phyloP scores from a whole-genome alignment of 2,797 vertebrate species.

The Balearica regulorum region DNA sequence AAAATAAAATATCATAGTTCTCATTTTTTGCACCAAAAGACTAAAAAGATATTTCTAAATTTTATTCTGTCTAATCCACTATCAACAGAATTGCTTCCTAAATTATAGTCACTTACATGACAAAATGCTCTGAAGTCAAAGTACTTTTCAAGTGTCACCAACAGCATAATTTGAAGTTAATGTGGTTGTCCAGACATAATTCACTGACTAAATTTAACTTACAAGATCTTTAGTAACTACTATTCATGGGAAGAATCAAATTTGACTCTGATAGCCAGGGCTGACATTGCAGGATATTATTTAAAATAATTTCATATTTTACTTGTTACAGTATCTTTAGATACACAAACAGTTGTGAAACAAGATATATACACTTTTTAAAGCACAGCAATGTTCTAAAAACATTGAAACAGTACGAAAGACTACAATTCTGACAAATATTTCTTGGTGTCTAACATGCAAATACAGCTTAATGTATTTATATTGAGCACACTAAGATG shows the following conservation, averaged over 20 bases:
- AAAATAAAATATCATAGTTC: background rate
- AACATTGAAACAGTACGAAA: background rate
- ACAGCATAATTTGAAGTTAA: constrained; percentile 17
- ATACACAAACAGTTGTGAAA: background rate
- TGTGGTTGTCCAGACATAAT: background rate
- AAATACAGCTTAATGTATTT: background rate
- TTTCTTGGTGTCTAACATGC: background rate
- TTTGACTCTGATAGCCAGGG: background rate
- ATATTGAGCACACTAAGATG: background rate
- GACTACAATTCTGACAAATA: background rate
- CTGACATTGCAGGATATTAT: background rate
- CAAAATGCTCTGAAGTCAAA: background rate
- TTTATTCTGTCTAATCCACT: background rate
- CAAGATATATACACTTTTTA: background rate
- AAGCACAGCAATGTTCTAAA: background rate
- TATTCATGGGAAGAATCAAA: background rate
- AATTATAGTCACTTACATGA: background rate
- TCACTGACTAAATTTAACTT: background rate
- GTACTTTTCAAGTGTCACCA: constrained; percentile 14
- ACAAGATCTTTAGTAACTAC: background rate
- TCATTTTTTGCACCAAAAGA: background rate
- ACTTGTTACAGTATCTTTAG: background rate
- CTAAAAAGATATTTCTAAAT: background rate
- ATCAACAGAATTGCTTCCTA: background rate
- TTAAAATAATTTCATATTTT: background rate